Base-by-base conservation (phyloP, 30 jellyfish, hydroid and myxozoan species). In the Catostylus mosaicus region DNA sequence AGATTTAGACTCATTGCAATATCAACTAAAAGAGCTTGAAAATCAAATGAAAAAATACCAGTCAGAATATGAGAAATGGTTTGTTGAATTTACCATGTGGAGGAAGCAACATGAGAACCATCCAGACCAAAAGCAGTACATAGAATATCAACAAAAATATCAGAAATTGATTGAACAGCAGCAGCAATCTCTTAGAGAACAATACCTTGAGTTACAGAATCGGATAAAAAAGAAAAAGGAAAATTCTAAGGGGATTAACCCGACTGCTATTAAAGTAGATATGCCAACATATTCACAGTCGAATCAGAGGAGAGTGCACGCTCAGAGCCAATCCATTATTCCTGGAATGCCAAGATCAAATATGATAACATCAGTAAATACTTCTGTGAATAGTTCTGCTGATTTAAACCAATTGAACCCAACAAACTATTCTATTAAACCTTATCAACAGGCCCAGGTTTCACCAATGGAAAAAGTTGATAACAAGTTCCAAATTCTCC, bases 31-130 rank as follows among this genome's bases (percentile, higher is more conserved):
- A 33, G 80, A 80, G 43, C 76, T 92, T 30, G 98, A 92, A 74
- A 81, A 23, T n/a, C 95, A 92, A 86, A 92, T 92, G 85, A 85
- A 85, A 50, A 85, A 78, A 29, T 92, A 92, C 64, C 96, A 92
- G 62, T 45, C 92, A 26, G 98, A 92, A 22, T 92, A 92, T 56
- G 91, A 92, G 23, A 86, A 92, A 75, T 92, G 98, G 98, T 91
- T 86, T 57, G 87, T 78, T 24, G 98, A 92, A 34, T 92, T 92
- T 60, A 9, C 91, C 18, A 56, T 80, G 36, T 92, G 98, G 98
- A 93, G 80, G 62, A 92, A 85, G 63, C 95, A 92, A 40, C 98
- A 92, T 70, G 95, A 92, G 63, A 92, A 81, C 59, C 98, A 92
- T 35, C 98, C 98, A 19, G 96, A 92, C 70, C 96, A 92, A 69